Percentiles rank a stretch among this genome's conserved stretches.
These are phyloP conservation scores for Temnopleurus reevesii DNA, from an alignment of 53 echinoderm and acorn worm genomes.

Conservation along the genomic window DNA sequence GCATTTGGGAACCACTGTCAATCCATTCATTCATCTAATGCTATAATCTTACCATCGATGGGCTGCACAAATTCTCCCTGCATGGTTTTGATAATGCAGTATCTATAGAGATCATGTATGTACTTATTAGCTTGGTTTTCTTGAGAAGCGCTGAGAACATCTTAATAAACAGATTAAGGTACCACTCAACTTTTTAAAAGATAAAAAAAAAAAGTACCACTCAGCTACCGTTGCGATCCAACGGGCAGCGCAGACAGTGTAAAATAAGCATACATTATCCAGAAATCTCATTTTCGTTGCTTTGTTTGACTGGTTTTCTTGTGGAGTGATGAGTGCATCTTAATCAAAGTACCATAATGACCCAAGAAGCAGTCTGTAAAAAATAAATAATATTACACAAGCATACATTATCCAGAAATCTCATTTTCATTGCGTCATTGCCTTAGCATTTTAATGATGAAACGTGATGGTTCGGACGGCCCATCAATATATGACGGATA, in stretches of 20 bases:
- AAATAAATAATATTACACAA: not conserved
- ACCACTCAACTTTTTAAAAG: too few species aligned
- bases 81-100: too few species aligned
- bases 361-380: not conserved
- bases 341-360: too few species aligned
- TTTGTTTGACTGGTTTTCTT: too few species aligned
- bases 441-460: too few species aligned
- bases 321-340: too few species aligned
- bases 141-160: not conserved
- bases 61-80: too few species aligned
- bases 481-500: slow-evolving; percentile 24
- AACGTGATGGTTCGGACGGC: not conserved
- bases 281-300: not conserved
- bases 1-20: too few species aligned
- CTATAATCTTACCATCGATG: too few species aligned
- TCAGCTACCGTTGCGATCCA: not conserved
- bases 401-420: not conserved
- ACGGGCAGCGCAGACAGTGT: not conserved
- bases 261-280: not conserved
- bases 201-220: too few species aligned
- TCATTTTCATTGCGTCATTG: not conserved
- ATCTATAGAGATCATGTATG: not conserved
- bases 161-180: not conserved
- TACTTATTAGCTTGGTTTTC: not conserved
- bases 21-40: too few species aligned